phyloP scores from a whole-genome alignment of 2,797 vertebrate genomes.

The Paratrypauchen microcephalus region DNA sequence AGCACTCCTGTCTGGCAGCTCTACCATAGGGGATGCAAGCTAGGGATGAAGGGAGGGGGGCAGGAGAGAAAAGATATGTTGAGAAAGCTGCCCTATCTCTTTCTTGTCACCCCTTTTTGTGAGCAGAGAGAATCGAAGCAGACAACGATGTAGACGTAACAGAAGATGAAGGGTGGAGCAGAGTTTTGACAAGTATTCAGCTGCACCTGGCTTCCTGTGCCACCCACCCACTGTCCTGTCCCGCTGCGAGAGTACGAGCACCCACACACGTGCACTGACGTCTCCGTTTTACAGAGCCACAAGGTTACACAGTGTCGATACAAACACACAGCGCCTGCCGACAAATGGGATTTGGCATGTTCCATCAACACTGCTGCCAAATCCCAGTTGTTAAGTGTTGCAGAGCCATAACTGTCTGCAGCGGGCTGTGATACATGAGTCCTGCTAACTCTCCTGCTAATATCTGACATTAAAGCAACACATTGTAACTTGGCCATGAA shows the following conservation, averaged over 20 bases:
- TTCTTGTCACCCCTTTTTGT: constrained; percentile 58
- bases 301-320: constrained; percentile 76
- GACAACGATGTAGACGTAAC: constrained; percentile 27
- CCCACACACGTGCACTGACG: constrained; percentile 33
- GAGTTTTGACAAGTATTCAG: constrained; percentile 27
- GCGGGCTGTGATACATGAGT: constrained; percentile 46
- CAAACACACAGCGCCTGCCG: constrained; percentile 58
- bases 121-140: constrained; percentile 40
- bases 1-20: constrained; percentile 76
- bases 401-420: constrained; percentile 69
- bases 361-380: constrained; percentile 75
- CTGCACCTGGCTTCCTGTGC: constrained; percentile 29
- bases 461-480: constrained; percentile 58
- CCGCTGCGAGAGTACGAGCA: constrained; percentile 32
- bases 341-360: constrained; percentile 79
- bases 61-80: constrained; percentile 55
- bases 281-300: constrained; percentile 68
- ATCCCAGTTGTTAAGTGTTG: constrained; percentile 75
- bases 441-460: constrained; percentile 66
- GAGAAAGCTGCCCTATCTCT: constrained; percentile 60
- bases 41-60: constrained; percentile 28
- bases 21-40: constrained; percentile 63
- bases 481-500: not conserved
- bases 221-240: constrained; percentile 40
- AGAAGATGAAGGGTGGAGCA: constrained; percentile 32